Percentiles rank a stretch among this genome's conserved stretches.
phyloP scores from a whole-genome alignment of 2,888 invertebrate species.

The Cataglyphis cursor region DNA sequence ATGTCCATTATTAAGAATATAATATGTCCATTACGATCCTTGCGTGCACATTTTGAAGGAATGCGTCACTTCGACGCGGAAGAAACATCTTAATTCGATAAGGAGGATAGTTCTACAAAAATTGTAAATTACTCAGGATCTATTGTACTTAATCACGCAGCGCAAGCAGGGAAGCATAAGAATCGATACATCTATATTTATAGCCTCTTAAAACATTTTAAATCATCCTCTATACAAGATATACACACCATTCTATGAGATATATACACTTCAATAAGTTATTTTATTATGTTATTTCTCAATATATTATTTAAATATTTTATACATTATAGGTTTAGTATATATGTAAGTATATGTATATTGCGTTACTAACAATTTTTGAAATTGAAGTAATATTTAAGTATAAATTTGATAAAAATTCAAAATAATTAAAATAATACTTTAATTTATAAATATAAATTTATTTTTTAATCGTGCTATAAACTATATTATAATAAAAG shows the following conservation, averaged over 20 bases:
- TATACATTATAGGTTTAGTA: neutral
- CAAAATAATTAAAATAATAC: neutral
- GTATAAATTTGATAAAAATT: neutral
- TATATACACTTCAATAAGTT: neutral
- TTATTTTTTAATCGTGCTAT: neutral
- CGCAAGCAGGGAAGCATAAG: neutral
- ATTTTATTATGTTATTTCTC: neutral
- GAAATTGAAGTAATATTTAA: neutral
- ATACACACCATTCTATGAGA: neutral
- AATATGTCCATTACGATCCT: neutral
- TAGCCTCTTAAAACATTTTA: neutral
- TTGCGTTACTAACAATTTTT: neutral
- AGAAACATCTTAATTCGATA: slow-evolving; percentile 18
- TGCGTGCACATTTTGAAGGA: slow-evolving; percentile 8
- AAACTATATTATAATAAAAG: neutral
- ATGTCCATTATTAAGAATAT: neutral
- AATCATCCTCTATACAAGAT: neutral
- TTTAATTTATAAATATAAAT: neutral
- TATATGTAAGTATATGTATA: neutral
- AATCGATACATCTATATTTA: slow-evolving; percentile 14
- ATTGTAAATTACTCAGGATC: slow-evolving; percentile 23
- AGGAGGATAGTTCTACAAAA: neutral
- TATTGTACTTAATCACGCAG: slow-evolving; percentile 24
- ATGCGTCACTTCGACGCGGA: neutral
- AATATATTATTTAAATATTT: neutral